Evolutionary conservation across 1,140 invertebrate species (phyloP).

Genomic region (Eumeta japonica): DNA sequence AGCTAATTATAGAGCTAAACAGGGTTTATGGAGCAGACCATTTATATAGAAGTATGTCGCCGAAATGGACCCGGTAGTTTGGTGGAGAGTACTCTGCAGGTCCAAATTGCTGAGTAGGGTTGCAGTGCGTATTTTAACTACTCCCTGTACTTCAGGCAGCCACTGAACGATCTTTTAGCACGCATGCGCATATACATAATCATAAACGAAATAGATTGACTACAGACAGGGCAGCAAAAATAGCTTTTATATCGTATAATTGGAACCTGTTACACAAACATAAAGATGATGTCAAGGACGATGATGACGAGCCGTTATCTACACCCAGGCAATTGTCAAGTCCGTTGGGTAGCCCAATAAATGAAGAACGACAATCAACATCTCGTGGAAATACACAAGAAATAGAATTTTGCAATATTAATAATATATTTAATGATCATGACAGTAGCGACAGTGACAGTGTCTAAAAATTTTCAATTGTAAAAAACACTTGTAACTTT

Average conservation of each 20-base stretch:
- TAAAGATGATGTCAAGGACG: not conserved
- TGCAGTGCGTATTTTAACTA: constrained; percentile 15
- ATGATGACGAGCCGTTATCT: not conserved
- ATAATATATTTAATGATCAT: too few relatives aligned
- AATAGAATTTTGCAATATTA: too few relatives aligned
- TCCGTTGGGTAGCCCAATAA: too few relatives aligned
- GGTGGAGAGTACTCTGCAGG: constrained; percentile 16
- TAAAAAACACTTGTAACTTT: too few relatives aligned
- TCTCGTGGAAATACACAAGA: too few relatives aligned
- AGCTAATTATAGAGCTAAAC: constrained; percentile 14
- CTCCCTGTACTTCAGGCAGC: constrained; percentile 17
- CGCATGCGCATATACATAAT: constrained; percentile 11
- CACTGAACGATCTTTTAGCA: constrained; percentile 13
- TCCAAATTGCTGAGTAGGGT: too few relatives aligned
- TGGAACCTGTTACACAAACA: constrained; percentile 15
- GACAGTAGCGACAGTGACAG: too few relatives aligned
- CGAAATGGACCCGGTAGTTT: constrained; percentile 10
- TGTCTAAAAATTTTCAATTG: too few relatives aligned
- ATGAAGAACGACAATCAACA: too few relatives aligned
- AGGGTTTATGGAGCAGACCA: constrained; percentile 11
- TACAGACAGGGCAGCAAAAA: constrained; percentile 15
- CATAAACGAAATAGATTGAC: constrained; percentile 15
- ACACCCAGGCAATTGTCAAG: too few relatives aligned
- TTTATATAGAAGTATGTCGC: constrained; percentile 10
- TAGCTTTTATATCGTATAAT: constrained; percentile 16